Evolutionary conservation across 2,113 vertebrate species (phyloP).

Genomic region (Lophochroa leadbeateri): DNA sequence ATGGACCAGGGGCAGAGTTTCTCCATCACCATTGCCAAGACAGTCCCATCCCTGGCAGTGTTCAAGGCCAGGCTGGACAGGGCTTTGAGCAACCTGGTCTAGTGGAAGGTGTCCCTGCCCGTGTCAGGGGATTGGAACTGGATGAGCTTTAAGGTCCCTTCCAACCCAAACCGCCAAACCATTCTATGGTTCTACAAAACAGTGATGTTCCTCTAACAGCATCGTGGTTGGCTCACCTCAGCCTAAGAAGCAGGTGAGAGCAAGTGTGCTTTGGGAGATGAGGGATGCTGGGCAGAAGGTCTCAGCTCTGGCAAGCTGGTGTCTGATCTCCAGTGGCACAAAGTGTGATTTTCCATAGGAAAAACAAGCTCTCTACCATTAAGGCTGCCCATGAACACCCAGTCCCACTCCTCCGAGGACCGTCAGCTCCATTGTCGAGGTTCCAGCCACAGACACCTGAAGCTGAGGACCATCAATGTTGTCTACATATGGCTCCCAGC

Average conservation of each 20-base stretch:
- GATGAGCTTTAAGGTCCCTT: not conserved
- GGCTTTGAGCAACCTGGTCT: not conserved
- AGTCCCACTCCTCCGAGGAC: not conserved
- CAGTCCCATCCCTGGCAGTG: not conserved
- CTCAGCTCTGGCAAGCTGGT: not conserved
- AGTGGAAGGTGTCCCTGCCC: not conserved
- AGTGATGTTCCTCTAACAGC: not conserved
- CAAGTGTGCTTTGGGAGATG: not conserved
- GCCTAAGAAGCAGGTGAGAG: too few species aligned
- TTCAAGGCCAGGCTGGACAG: not conserved
- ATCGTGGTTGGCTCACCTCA: not conserved
- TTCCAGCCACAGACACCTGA: not conserved
- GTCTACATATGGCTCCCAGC: not conserved
- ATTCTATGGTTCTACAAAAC: not conserved
- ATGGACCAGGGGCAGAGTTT: not conserved
- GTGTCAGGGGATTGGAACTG: not conserved
- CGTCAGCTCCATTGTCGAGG: accelerated
- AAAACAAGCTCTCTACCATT: not conserved
- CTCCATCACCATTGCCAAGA: too few species aligned
- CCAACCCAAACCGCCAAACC: not conserved
- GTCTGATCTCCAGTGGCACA: not conserved
- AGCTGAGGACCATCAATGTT: too few species aligned
- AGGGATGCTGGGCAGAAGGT: not conserved
- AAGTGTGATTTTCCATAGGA: not conserved
- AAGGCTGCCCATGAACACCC: not conserved